Evolutionary conservation across 2,113 vertebrate genomes (phyloP).

Genomic region (Perccottus glenii): DNA sequence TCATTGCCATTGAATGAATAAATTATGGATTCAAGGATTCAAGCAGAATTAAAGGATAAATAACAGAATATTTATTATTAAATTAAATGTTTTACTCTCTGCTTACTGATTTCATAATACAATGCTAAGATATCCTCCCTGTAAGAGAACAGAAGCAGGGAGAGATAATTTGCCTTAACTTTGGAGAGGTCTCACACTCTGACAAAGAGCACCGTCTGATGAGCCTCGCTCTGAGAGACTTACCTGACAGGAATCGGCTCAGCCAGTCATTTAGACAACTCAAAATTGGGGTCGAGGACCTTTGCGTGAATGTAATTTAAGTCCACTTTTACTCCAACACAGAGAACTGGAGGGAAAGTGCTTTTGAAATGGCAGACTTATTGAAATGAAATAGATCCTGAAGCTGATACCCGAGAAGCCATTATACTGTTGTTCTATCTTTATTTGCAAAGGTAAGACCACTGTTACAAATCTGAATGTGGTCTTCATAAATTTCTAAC

Average conservation of each 20-base stretch:
- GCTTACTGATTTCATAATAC: no score
- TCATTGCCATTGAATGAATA: no score
- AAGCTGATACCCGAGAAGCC: slow-evolving; percentile 1
- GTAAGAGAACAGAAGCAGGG: slow-evolving; percentile 3
- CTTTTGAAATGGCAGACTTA: slow-evolving; percentile 37
- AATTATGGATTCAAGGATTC: no score
- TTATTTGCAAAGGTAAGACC: slow-evolving; percentile 8
- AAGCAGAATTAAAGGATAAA: no score
- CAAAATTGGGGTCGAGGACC: slow-evolving; percentile 64
- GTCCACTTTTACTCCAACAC: slow-evolving; percentile 29
- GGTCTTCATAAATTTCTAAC: no score
- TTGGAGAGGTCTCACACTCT: slow-evolving; percentile 42
- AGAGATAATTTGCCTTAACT: slow-evolving; percentile 28
- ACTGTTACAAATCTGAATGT: slow-evolving; percentile 3
- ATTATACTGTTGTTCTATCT: background rate
- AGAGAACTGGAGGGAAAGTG: background rate
- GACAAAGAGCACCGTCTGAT: slow-evolving; percentile 37
- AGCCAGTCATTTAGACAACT: slow-evolving; percentile 59
- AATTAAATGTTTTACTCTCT: no score
- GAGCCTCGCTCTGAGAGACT: slow-evolving; percentile 24
- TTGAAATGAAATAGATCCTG: slow-evolving; percentile 47
- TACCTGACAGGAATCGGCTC: slow-evolving; percentile 56
- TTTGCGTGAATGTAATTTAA: slow-evolving; percentile 47
- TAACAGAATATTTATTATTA: no score
- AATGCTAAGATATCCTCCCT: background rate